Base-by-base conservation (phyloP, 2,888 invertebrate genomes). In the Trachelus iudaicus region DNA sequence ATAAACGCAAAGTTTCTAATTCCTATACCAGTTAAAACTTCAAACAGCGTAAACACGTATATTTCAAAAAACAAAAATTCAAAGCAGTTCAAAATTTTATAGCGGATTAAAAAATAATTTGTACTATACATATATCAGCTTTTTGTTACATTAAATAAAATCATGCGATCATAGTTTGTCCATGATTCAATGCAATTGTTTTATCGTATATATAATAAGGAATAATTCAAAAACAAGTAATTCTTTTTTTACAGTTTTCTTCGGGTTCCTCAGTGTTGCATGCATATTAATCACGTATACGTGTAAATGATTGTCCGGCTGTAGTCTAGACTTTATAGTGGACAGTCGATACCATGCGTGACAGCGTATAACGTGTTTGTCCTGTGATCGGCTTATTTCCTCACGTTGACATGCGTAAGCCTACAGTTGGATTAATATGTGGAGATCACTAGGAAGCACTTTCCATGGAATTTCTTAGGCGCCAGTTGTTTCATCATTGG, bases 401-500 rank as follows among this genome's bases (percentile, higher is more conserved):
- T 56, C 56, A 23, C 56, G 6, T 56, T 56, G 56, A 9, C 56
- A 40, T 40, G 56, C 56, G 56, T 56, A 56, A 56, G 56, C 9
- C 23, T 56, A 23, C 6, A 56, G 56, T 23, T 56, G 56, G 15
- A 15, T 56, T 56, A 23, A 56, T 23, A 56, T 56, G 71, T 23
- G 71, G 12, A 30, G 71, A 68, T 69, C 73, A 79, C 79, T 77
- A 77, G 81, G 82, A 83, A 85, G 79, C 77, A 83, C 85, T 86
- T 85, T 85, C 85, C 85, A 84, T 80, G 86, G 86, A 85, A 85
- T 83, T 83, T 83, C 81, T 82, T 75, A 75, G 81, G 77, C 83
- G 81, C 81, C 83, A 69, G 75, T 30, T 76, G 80, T 85, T 85
- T 85, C 85, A 69, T 85, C 85, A 86, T 83, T 81, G 79, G 6